A percentile compares a stretch with the other conserved stretches of the same genome.
phyloP scores from a whole-genome alignment of 2,113 vertebrate species.

The Phylloscopus trochilus region DNA sequence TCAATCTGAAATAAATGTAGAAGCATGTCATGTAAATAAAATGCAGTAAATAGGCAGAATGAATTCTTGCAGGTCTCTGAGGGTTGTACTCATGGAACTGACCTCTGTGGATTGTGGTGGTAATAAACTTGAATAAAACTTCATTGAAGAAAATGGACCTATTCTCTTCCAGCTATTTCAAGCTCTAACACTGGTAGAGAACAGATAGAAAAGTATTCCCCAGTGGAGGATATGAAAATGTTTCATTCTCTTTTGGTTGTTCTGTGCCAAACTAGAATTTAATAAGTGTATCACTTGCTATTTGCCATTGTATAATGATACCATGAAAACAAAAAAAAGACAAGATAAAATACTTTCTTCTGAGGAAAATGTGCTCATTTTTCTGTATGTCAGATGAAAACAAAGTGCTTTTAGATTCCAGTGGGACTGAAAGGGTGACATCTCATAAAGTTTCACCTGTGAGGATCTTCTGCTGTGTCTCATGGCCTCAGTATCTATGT shows the following conservation, averaged over 20 bases:
- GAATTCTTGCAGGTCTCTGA: background rate
- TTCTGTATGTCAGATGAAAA: background rate
- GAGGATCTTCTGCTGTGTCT: background rate
- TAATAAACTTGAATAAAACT: constrained; percentile 15
- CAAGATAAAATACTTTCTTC: background rate
- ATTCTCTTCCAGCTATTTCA: background rate
- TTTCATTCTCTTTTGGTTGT: background rate
- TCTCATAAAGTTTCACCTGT: background rate
- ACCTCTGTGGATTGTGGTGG: background rate
- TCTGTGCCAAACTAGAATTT: background rate
- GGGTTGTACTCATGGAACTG: background rate
- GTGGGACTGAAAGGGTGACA: background rate
- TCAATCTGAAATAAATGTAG: background rate
- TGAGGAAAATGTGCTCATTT: background rate
- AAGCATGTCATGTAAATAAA: background rate
- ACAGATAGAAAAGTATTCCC: background rate
- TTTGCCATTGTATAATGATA: background rate
- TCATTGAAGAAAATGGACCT: background rate
- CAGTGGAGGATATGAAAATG: background rate
- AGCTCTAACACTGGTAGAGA: background rate
- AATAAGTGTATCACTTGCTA: background rate
- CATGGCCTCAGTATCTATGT: background rate
- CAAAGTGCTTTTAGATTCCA: background rate
- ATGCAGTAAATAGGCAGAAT: background rate
- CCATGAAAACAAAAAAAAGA: background rate